Conservation (phyloP, 1,140 invertebrate genomes). For the Heliconius melpomene region DNA sequence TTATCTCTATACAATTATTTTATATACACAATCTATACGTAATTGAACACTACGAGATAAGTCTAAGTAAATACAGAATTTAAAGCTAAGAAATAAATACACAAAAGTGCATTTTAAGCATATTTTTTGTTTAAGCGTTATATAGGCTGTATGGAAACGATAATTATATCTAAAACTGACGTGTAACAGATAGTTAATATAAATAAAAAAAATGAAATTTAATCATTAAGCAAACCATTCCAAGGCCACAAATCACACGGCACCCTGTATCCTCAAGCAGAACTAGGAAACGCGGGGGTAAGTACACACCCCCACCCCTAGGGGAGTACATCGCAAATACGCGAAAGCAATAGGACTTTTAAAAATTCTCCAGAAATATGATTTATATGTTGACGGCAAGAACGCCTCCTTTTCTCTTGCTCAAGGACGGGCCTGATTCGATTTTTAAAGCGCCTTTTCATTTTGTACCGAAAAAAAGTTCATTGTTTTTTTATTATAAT, state of each 20-base stretch:
- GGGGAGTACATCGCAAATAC: slow-evolving; percentile 81
- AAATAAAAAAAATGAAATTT: neutral
- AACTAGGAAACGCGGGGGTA: slow-evolving; percentile 80
- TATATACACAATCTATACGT: too few species aligned
- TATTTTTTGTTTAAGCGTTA: too few species aligned
- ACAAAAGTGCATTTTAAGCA: too few species aligned
- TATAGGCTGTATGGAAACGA: too few species aligned
- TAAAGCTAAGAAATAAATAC: too few species aligned
- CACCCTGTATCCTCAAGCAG: slow-evolving; percentile 64
- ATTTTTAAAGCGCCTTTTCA: slow-evolving; percentile 73
- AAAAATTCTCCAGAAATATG: slow-evolving; percentile 82
- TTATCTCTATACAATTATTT: too few species aligned
- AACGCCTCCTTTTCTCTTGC: slow-evolving; percentile 66
- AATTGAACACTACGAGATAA: too few species aligned
- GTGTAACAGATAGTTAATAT: neutral
- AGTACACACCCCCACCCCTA: slow-evolving; percentile 72
- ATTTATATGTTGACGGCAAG: slow-evolving; percentile 80
- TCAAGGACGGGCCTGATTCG: slow-evolving; percentile 79
- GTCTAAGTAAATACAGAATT: too few species aligned
- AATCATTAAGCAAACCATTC: slow-evolving; percentile 20
- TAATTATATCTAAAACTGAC: too few species aligned
- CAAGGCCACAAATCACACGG: slow-evolving; percentile 48
- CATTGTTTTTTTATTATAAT: slow-evolving; percentile 40
- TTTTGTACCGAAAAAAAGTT: slow-evolving; percentile 40
- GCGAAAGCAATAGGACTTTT: slow-evolving; percentile 82